Evolutionary conservation across 2,888 invertebrate genomes (phyloP), one percentile per base, ranked within the genome.

Genomic region (Pilophorus perplexus): DNA sequence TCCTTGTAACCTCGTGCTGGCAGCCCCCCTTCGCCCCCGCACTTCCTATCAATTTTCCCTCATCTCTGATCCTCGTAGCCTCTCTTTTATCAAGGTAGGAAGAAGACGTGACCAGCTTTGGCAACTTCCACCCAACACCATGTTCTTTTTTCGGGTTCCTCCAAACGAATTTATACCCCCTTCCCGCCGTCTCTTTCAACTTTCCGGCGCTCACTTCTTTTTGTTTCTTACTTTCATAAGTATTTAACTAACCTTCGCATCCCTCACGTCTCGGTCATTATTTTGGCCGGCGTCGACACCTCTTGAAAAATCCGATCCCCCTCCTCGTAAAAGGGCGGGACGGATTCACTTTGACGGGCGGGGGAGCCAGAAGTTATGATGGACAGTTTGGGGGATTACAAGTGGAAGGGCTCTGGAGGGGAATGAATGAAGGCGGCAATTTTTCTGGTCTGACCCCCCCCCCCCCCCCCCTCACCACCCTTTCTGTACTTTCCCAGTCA

Each of bases 21-120:
- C n/a, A n/a, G 3, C 37, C 40, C 37, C 22, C 40, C 38, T 25
- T 22, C 55, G 20, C 55, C 37, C 16, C 59, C 66, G 33, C 52
- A 28, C 18, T 59, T 69, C 55, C 64, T 69, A 69, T 69, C 69
- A 67, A 67, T 67, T 69, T 69, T 69, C 69, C 62, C 66, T 69
- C 64, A 69, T 69, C 67, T 67, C 52, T 57, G 67, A 67, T 67
- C 66, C 64, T 60, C 67, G 64, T 33, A 37, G 69, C 57, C 64
- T 60, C 64, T 60, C 68, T 66, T 66, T 68, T 68, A 66, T 68
- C 66, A 62, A 64, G 64, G 68, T 59, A 54, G 62, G 33, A n/a
- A 18, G 54, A 68, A 62, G 44, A 62, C 68, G 68, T 68, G 68
- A 68, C 68, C 50, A 44, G 66, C 46, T 27, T 62, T 23, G 46